These are phyloP conservation scores for Poecilia wingei DNA, from an alignment of 2,797 vertebrate species.

Conservation along the genomic window DNA sequence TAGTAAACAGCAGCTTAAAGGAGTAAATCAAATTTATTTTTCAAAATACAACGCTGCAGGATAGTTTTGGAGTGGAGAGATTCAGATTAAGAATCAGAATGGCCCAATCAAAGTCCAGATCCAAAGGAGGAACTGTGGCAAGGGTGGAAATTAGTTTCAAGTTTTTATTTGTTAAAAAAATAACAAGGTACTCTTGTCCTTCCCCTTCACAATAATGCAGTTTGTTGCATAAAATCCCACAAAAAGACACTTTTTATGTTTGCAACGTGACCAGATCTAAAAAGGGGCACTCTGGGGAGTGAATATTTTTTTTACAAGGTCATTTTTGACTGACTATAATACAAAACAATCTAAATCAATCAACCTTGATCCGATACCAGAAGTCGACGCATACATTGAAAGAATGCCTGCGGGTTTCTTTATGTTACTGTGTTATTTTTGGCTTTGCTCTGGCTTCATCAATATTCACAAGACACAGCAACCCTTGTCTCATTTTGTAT, in stretches of 20 bases:
- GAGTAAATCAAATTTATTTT: background rate
- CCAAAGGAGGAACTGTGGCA: background rate
- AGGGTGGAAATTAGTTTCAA: background rate
- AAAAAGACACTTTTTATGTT: background rate
- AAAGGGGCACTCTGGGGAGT: background rate
- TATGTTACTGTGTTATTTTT: conserved; percentile 24
- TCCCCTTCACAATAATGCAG: background rate
- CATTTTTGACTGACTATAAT: background rate
- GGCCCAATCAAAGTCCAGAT: background rate
- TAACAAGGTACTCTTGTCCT: background rate
- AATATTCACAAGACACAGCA: conserved; percentile 63
- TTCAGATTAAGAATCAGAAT: background rate
- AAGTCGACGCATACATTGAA: background rate
- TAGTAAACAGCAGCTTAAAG: background rate
- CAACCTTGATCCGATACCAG: background rate
- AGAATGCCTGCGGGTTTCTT: conserved; percentile 3
- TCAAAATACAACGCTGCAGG: background rate
- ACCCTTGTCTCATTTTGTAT: conserved; percentile 69
- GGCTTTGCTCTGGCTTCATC: conserved; percentile 46
- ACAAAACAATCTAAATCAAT: conserved; percentile 3
- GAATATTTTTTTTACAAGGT: background rate
- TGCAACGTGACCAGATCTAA: background rate
- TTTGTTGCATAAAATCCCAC: background rate
- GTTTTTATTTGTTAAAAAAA: background rate
- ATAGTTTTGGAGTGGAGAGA: background rate